Conservation (phyloP, 2,888 invertebrate genomes). For the Cancer borealis region DNA sequence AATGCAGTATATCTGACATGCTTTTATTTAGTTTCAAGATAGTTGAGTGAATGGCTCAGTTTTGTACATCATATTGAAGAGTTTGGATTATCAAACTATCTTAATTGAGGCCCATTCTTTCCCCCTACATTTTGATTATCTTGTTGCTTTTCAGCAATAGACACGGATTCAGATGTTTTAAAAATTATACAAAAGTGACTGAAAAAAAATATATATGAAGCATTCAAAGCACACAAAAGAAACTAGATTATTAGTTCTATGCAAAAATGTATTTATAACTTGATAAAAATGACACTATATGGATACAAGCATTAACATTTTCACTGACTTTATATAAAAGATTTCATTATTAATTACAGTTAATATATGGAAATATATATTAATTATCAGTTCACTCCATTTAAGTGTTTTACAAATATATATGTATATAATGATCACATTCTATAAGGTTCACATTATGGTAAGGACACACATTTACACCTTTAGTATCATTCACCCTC, state of each 20-base stretch:
- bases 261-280: constrained; percentile 33
- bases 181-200: neutral
- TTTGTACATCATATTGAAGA: neutral
- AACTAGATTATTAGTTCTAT: constrained; percentile 24
- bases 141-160: neutral
- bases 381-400: constrained; percentile 28
- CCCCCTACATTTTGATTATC: neutral
- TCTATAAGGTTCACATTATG: constrained; percentile 30
- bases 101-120: neutral
- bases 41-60: neutral
- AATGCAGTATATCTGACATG: neutral
- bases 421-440: constrained; percentile 35
- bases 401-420: constrained; percentile 34
- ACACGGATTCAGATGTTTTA: too few relatives aligned
- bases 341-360: constrained; percentile 8
- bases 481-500: neutral
- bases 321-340: constrained; percentile 32
- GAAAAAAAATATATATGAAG: neutral
- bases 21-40: neutral
- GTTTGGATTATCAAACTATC: neutral
- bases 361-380: constrained; percentile 24
- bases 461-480: constrained; percentile 18
- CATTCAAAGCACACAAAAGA: neutral
- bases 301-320: constrained; percentile 34
- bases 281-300: constrained; percentile 39